phyloP scores from a whole-genome alignment of 2,113 vertebrate species.

The Morone saxatilis region DNA sequence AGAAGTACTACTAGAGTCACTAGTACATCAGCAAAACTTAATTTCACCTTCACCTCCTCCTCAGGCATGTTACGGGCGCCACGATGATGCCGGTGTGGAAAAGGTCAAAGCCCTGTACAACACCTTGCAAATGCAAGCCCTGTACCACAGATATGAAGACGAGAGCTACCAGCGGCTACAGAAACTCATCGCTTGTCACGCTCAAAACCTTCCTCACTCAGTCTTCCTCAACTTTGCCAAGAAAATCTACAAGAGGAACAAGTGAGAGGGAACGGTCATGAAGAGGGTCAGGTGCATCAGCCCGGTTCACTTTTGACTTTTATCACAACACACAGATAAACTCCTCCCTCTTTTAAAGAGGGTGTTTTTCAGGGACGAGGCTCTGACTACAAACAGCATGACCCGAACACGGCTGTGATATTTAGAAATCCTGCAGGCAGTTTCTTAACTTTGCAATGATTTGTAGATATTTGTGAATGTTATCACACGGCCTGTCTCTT shows the following conservation, averaged over 20 bases:
- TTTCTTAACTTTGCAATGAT: slow-evolving; percentile 13
- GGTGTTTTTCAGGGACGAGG: background rate
- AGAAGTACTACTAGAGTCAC: background rate
- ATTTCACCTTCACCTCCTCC: slow-evolving; percentile 1
- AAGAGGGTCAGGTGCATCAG: background rate
- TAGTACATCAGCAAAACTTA: background rate
- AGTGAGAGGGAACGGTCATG: slow-evolving; percentile 79
- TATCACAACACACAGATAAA: background rate
- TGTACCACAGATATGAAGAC: slow-evolving; percentile 89
- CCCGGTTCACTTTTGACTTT: background rate
- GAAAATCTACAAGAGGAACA: slow-evolving; percentile 93
- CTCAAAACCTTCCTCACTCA: slow-evolving; percentile 82
- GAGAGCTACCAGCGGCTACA: slow-evolving; percentile 88
- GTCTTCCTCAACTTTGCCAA: slow-evolving; percentile 90
- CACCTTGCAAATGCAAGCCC: slow-evolving; percentile 81
- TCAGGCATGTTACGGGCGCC: slow-evolving; percentile 88
- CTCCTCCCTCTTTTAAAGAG: background rate
- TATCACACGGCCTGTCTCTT: background rate
- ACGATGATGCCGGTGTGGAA: slow-evolving; percentile 87
- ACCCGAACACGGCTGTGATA: background rate
- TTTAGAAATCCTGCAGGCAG: slow-evolving; percentile 1
- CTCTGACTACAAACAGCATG: background rate
- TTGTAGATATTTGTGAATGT: slow-evolving; percentile 23
- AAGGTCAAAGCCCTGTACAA: slow-evolving; percentile 91
- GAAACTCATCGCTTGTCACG: slow-evolving; percentile 84